Base-by-base conservation (phyloP, 2,113 vertebrate species). In the Hippopotamus amphibius region DNA sequence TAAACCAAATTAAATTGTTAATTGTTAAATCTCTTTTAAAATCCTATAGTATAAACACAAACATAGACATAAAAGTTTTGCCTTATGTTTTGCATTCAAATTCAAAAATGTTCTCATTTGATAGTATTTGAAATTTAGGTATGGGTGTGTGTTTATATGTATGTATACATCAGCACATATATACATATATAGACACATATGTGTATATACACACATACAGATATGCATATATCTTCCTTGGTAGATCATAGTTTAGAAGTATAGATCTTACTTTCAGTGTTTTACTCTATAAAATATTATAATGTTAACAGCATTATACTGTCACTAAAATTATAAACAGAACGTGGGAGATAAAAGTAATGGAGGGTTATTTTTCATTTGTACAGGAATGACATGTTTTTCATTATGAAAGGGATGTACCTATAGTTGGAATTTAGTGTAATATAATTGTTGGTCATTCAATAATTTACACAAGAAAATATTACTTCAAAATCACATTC, bases 1-100 rank as follows among this genome's bases (percentile, higher is more conserved):
- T 46, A 59, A 6, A 28, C 24, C 41, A 84, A 97, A 95, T 88
- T 74, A 63, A 95, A 68, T 55, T 79, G 55, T 28, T 65, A 68
- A 80, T 90, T 74, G 10, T 88, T 24, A 88, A 61, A 24, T 66
- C 1, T 10, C 22, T 91, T 92, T 55, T 53, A 88, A 37, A 2
- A 63, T 92, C 21, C 65, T 55, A 50, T 13, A 50, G 48, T 26
- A 79, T 71, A 69, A 83, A 65, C 2, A 79, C 50, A 57, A 77
- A 57, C 0, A 30, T 86, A 92, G 69, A 46, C 9, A 89, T 48
- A 16, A 17, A 57, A 76, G 3, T 55, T 55, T 88, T 61, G 37
- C 28, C 43, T 85, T 74, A 48, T 71, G 53, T 0, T 48, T 93
- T 57, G 15, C 17, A 74, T 68, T 97, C 41, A 93, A 93, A 72